Evolutionary conservation across 2,888 invertebrate species (phyloP), one percentile per base, ranked within the genome.

Genomic region (Galerucella calmariensis): DNA sequence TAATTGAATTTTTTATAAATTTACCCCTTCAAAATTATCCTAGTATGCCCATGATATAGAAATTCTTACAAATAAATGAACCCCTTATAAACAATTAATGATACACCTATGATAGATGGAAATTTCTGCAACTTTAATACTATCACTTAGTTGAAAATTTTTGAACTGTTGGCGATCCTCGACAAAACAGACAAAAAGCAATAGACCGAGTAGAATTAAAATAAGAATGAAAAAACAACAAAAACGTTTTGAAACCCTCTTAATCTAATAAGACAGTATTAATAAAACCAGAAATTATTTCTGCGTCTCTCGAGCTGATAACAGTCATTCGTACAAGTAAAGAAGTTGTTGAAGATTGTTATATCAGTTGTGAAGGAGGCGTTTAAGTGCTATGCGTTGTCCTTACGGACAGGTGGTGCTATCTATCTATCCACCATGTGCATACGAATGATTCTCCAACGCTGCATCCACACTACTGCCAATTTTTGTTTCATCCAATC

Each of bases 371-470:
- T 82, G 81, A 80, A 78, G 80, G 81, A 81, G 83, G 81, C 79
- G 83, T 80, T 77, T 83, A 83, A 83, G 83, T 83, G 83, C 80
- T 81, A 82, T 83, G 82, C 78, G 81, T 77, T 83, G 83, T 83
- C 79, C 20, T n/a, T 20, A 77, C 74, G 72, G 78, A 79, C 81
- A 81, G 82, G 81, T 80, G 80, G 76, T 78, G 73, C 71, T 73
- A 72, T 77, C 77, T 78, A 75, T 77, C 77, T 74, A 74, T 63
- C 75, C 66, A 74, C 67, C 44, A 63, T 61, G 16, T 27, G 46
- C 61, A 71, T 27, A 58, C 14, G 58, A 61, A 44, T 46, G 59
- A 69, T 16, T 51, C 16, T 35, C 9, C 12, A 62, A 35, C 62
- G 35, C 48, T 77, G 75, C 70, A 75, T 75, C 73, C 8, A 77